phyloP scores from a whole-genome alignment of 92 coral and sea anemone species.

The Ricordea florida region DNA sequence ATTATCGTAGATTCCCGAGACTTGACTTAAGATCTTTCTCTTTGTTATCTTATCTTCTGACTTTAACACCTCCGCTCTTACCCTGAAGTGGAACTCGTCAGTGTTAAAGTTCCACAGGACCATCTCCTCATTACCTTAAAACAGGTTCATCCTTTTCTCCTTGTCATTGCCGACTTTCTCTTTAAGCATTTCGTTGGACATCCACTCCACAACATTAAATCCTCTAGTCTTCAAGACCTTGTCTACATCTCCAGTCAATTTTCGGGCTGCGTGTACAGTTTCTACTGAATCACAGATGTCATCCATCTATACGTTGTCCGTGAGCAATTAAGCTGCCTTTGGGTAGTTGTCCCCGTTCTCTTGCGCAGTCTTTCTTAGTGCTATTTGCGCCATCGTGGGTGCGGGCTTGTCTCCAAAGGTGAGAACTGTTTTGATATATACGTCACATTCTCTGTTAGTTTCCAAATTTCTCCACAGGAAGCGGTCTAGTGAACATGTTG shows the following conservation, averaged over 20 bases:
- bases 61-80: conserved; percentile 7
- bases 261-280: conserved; percentile 29
- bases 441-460: conserved; percentile 40
- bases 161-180: neutral
- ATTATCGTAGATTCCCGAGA: conserved; percentile 50
- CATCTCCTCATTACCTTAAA: conserved; percentile 28
- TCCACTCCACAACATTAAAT: conserved; percentile 58
- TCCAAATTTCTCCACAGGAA: conserved; percentile 44
- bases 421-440: conserved; percentile 50
- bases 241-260: conserved; percentile 36
- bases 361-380: conserved; percentile 52
- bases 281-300: conserved; percentile 58
- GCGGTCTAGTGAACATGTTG: conserved; percentile 57
- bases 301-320: conserved; percentile 54
- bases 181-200: conserved; percentile 21
- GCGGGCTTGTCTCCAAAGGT: conserved; percentile 75
- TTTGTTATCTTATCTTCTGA: conserved; percentile 14
- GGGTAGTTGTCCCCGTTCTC: conserved; percentile 15
- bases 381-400: conserved; percentile 69
- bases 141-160: neutral
- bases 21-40: conserved; percentile 38
- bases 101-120: conserved; percentile 39
- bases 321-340: conserved; percentile 51
- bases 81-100: conserved; percentile 7
- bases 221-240: conserved; percentile 55